Percentiles rank a stretch among this genome's conserved stretches.
phyloP scores from a whole-genome alignment of 2,888 invertebrate genomes.

The Agrochola circellaris region DNA sequence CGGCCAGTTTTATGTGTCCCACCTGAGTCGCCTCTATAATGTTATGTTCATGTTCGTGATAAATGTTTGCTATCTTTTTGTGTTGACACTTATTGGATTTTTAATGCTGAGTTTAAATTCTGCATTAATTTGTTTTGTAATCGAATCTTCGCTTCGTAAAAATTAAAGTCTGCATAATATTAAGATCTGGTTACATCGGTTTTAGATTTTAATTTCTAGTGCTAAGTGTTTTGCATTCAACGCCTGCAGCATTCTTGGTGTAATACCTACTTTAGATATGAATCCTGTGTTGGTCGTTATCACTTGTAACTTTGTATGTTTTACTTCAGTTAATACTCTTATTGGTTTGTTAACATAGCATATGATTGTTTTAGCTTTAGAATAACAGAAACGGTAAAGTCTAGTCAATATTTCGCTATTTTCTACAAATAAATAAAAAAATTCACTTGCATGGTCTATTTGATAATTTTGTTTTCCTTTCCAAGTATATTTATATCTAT shows the following conservation, averaged over 20 bases:
- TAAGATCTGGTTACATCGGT: conserved; percentile 47
- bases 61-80: conserved; percentile 64
- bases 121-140: conserved; percentile 61
- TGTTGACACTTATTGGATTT: conserved; percentile 55
- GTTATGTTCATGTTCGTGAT: conserved; percentile 69
- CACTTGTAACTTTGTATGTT: conserved; percentile 30
- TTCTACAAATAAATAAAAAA: background rate
- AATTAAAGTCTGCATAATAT: conserved; percentile 41
- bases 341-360: background rate
- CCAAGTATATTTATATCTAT: rapidly evolving
- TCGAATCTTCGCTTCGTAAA: conserved; percentile 39
- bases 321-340: background rate
- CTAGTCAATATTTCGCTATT: background rate
- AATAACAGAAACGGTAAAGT: background rate
- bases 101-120: conserved; percentile 55
- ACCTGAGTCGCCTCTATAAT: conserved; percentile 73
- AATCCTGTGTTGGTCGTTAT: conserved; percentile 19
- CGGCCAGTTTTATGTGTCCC: conserved; percentile 77
- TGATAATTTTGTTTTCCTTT: background rate
- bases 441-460: background rate
- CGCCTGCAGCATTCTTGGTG: conserved; percentile 40
- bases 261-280: conserved; percentile 40
- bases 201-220: conserved; percentile 58
- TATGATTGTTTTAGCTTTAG: background rate
- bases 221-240: conserved; percentile 45